Percentiles rank a stretch among this genome's conserved stretches.
phyloP scores from a whole-genome alignment of 2,888 invertebrate genomes.

The Aradus depressus region DNA sequence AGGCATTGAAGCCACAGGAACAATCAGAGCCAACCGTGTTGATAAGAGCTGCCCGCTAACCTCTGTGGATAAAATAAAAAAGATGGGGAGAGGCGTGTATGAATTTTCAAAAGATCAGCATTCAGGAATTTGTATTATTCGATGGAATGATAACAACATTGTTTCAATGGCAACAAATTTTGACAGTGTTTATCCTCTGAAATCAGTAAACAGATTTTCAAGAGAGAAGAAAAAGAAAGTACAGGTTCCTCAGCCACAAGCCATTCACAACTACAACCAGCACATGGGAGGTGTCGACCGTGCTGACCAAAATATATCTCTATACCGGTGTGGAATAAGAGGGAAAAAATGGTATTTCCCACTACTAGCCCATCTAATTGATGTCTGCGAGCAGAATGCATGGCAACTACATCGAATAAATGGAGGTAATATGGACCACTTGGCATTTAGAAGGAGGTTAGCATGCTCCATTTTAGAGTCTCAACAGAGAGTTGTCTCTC shows the following conservation, averaged over 20 bases:
- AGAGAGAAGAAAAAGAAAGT: constrained; percentile 12
- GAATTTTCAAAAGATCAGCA: not conserved
- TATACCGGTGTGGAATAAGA: constrained; percentile 30
- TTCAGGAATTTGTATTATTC: constrained; percentile 4
- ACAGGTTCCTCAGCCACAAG: constrained; percentile 2
- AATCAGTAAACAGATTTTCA: constrained; percentile 3
- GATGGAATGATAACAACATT: constrained; percentile 23
- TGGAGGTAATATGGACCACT: constrained; percentile 29
- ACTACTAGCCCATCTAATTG: constrained; percentile 23
- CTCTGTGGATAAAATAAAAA: too few relatives aligned
- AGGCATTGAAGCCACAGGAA: too few relatives aligned
- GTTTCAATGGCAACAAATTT: constrained; percentile 13
- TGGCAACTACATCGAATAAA: constrained; percentile 30
- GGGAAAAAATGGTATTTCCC: constrained; percentile 31
- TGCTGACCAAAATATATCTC: constrained; percentile 16
- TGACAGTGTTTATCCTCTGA: constrained; percentile 4
- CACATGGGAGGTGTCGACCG: constrained; percentile 17
- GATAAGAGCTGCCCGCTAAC: too few relatives aligned
- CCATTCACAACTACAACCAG: not conserved
- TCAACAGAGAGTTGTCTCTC: too few relatives aligned
- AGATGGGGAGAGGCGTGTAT: constrained; percentile 1
- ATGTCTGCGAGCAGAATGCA: constrained; percentile 32
- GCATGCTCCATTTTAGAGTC: constrained; percentile 17
- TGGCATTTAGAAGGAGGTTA: constrained; percentile 28
- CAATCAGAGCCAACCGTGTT: too few relatives aligned